Base-by-base conservation (phyloP, 2,888 invertebrate genomes). In the Scaptomyza flava region DNA sequence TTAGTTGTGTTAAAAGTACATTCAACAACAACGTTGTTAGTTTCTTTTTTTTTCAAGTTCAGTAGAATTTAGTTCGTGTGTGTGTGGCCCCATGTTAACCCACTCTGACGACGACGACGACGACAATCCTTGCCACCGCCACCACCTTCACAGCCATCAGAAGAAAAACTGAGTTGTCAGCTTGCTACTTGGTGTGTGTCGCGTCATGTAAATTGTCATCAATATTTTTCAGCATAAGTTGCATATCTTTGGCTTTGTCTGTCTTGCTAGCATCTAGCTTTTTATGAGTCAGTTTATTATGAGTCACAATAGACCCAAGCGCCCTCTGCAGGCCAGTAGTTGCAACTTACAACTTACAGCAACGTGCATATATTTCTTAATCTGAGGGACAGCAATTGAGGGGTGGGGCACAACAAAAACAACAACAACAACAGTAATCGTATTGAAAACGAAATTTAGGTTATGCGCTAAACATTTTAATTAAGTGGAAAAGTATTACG, bases 401-500 rank as follows among this genome's bases (percentile, higher is more conserved):
- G 12, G 11, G 33, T 20, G 47, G 17, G n/a, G n/a, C n/a, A 12
- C n/a, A 9, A 3, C 33, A 9, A 20, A 7, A 38, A n/a, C 36
- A 38, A 38, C 23, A 42, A 38, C 23, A 42, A 23, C 17, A 42
- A 42, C 43, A 51, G 4, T 4, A 27, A 51, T 38, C 52, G 48
- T 58, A 60, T 70, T 67, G 69, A 72, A 79, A 87, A 76, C 31
- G 69, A 89, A 87, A 87, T 84, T 84, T 80, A 83, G 84, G 89
- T 80, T 84, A 83, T 84, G 88, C 84, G 83, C 87, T 69, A 65
- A 88, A 88, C 84, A 80, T 84, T 84, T 84, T 83, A 88, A 84
- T 88, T 86, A 84, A 88, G 76, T 83, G 89, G 87, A 84, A 84
- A 88, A 80, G 77, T 83, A 84, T 86, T 80, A 86, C 87, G 83